Conservation (phyloP, 2,113 vertebrate species). For the Acrocephalus arundinaceus region DNA sequence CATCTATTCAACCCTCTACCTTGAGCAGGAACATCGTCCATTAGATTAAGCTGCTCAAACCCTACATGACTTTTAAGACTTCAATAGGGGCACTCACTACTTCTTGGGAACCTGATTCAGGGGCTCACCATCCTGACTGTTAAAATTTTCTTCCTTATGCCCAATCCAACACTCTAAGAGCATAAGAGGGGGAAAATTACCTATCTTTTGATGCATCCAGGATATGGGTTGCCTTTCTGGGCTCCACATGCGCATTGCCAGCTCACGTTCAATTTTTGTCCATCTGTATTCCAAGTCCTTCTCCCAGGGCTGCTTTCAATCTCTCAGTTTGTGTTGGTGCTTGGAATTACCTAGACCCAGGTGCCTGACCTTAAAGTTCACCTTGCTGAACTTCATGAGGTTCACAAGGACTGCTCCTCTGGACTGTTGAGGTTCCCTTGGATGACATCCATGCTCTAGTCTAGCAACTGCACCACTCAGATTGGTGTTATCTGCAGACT, state of each 20-base stretch:
- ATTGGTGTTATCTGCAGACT: not conserved
- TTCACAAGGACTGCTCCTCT: not conserved
- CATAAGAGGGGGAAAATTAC: not conserved
- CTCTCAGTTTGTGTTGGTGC: not conserved
- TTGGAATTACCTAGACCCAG: not conserved
- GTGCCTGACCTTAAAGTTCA: not conserved
- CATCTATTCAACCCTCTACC: not conserved
- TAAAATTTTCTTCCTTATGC: not conserved
- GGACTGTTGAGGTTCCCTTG: too few species aligned
- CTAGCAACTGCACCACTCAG: not conserved
- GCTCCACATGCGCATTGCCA: not conserved
- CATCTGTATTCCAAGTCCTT: not conserved
- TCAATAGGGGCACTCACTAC: not conserved
- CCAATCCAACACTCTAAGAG: not conserved
- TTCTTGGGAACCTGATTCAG: not conserved
- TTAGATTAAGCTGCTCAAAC: not conserved
- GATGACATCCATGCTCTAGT: not conserved
- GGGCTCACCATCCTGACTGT: not conserved
- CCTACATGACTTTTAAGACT: not conserved
- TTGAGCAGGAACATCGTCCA: fast-evolving
- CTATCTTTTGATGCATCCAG: not conserved
- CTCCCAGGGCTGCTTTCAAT: not conserved
- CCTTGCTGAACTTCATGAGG: not conserved
- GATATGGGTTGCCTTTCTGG: not conserved
- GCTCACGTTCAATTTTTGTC: not conserved